Base-by-base conservation (phyloP, 1,140 invertebrate species). In the Calephelis virginiensis region DNA sequence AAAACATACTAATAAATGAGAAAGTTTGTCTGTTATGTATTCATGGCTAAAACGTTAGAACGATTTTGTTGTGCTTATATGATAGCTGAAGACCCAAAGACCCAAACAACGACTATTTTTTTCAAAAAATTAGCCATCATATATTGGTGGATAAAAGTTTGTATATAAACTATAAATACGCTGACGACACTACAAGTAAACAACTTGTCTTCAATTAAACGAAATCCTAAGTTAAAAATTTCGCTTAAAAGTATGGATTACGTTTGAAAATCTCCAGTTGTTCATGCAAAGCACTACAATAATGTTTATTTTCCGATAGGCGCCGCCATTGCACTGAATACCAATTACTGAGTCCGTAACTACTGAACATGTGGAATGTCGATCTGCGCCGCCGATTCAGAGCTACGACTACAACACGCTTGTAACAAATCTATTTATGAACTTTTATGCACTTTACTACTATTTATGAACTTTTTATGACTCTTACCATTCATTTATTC, bases 281-380 rank as follows among this genome's bases (percentile, higher is more conserved):
- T 74, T 73, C 65, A 70, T 68, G 70, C 70, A 68, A 74, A 74
- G 79, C 82, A 82, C 77, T 85, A 82, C 83, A 84, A 87, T 85
- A 73, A 86, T 88, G 85, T 85, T 88, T 85, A 86, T 86, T 88
- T 86, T 87, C 79, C 81, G 77, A 67, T 71, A 78, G 74, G 68
- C 71, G 74, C 80, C 74, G 70, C 74, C 78, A 79, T 61, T 77
- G 77, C 81, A 88, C 73, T 85, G 83, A 84, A 90, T 87, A 86
- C 85, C 83, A 85, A 87, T 88, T 87, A 87, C 81, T 76, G 68
- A 64, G 69, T 63, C 64, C 68, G 78, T 84, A 83, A 81, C 81
- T 78, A 78, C 76, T 81, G 78, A 83, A 69, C 77, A 80, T 70
- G 72, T 76, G 84, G 85, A 85, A 86, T 87, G 82, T 72, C 69